Evolutionary conservation across 2,888 invertebrate genomes (phyloP).

Genomic region (Eupithecia pulchellata): DNA sequence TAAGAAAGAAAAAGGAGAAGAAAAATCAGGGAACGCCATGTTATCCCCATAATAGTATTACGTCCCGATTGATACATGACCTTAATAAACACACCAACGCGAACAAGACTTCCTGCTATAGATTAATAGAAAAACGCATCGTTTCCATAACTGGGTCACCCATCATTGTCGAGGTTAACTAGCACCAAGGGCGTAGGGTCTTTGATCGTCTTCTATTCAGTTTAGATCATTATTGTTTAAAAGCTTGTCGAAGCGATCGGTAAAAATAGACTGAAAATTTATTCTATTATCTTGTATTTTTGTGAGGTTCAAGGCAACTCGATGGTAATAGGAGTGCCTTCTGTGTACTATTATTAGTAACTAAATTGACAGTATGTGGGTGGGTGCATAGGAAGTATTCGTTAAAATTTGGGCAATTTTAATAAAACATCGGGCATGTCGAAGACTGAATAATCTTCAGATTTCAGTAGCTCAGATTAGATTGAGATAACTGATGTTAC

Average conservation of each 20-base stretch:
- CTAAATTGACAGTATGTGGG: background rate
- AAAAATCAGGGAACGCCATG: background rate
- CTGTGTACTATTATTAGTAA: background rate
- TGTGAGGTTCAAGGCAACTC: conserved; percentile 27
- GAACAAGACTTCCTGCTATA: conserved; percentile 47
- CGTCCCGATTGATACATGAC: conserved; percentile 5
- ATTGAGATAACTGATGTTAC: background rate
- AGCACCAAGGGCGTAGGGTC: conserved; percentile 58
- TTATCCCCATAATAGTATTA: background rate
- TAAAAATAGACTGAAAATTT: conserved; percentile 27
- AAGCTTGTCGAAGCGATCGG: background rate
- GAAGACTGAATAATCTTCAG: background rate
- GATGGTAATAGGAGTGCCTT: background rate
- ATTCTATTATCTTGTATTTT: conserved; percentile 18
- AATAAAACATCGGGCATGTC: background rate
- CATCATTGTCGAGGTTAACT: conserved; percentile 60
- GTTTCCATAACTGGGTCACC: conserved; percentile 60
- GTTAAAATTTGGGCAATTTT: background rate
- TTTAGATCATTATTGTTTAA: conserved; percentile 22
- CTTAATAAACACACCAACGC: conserved; percentile 10
- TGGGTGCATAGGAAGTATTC: background rate
- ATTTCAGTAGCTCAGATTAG: background rate
- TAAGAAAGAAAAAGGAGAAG: background rate
- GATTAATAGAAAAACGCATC: conserved; percentile 61
- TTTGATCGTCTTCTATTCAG: conserved; percentile 27